Percentiles rank a stretch among this genome's conserved stretches.
phyloP scores from a whole-genome alignment of 2,888 invertebrate genomes.

The Sarcophaga variegata region DNA sequence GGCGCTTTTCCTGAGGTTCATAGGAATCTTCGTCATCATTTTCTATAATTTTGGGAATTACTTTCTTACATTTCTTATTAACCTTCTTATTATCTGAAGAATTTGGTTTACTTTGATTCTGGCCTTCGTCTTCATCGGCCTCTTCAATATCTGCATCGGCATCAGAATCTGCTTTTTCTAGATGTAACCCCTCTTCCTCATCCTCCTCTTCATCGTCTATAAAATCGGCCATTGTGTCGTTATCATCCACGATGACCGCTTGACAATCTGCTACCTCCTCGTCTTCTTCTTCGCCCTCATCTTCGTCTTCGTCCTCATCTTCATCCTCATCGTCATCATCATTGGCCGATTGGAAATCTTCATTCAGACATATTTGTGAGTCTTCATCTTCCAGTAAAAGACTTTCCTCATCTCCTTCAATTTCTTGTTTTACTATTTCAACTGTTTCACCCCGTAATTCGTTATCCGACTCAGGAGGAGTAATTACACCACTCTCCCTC shows the following conservation, averaged over 20 bases:
- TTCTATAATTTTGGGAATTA: conserved; percentile 62
- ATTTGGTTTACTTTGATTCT: conserved; percentile 69
- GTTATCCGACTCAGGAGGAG: conserved; percentile 73
- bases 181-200: conserved; percentile 56
- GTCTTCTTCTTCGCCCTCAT: conserved; percentile 46
- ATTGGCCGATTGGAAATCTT: conserved; percentile 57
- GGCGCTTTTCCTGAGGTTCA: conserved; percentile 66
- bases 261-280: not conserved
- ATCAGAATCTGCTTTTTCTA: conserved; percentile 61
- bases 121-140: conserved; percentile 69
- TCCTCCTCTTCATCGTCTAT: conserved; percentile 71
- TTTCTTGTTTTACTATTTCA: not conserved
- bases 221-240: conserved; percentile 75
- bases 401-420: conserved; percentile 47
- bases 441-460: conserved; percentile 59
- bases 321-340: conserved; percentile 70
- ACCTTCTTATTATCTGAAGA: conserved; percentile 43
- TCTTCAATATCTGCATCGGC: conserved; percentile 64
- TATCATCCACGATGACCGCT: conserved; percentile 70
- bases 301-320: conserved; percentile 61
- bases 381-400: conserved; percentile 51
- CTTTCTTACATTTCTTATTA: conserved; percentile 58
- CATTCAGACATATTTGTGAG: conserved; percentile 56
- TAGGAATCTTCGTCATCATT: conserved; percentile 74
- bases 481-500: conserved; percentile 69